Base-by-base conservation (phyloP, 2,797 vertebrate species). In the Linurgus olivaceus region DNA sequence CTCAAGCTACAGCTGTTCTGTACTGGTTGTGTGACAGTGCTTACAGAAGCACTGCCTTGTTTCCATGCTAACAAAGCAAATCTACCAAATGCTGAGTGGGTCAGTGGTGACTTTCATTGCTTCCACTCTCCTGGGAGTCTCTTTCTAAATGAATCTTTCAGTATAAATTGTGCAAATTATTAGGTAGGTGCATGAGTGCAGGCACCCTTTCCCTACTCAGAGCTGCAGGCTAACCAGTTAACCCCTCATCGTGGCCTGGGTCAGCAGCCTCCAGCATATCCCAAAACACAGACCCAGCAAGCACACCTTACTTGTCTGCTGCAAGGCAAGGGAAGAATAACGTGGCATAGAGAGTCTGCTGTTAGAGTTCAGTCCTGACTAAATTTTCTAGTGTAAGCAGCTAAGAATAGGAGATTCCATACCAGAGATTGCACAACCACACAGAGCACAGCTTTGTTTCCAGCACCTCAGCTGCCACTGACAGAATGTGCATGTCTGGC, bases 371-470 rank as follows among this genome's bases (percentile, higher is more conserved):
- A 85, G 5, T 44, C 65, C 68, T 47, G 65, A 61, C 71, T 89
- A 33, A 58, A 45, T 91, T 93, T 95, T 91, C 74, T 77, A 62
- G 16, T 8, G 14, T 59, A 93, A 81, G 55, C 65, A 88, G 85
- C 79, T 95, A 93, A 94, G 87, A 91, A 80, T 85, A 94, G 84
- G 57, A 77, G 48, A 79, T 89, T 61, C 73, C 21, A 2, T 57
- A 18, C 50, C 54, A 84, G 76, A 78, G 66, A 18, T 13, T 94
- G 73, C 73, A 55, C 93, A 86, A 81, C 40, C 45, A 77, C 51
- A 66, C 42, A 84, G 87, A 86, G 55, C 66, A 44, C 13, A 42
- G 65, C 62, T 93, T 90, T 88, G 29, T 91, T 91, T 72, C 74
- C 58, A 92, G 78, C 54, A 52, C 54, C 42, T 85, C 59, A 52